Percentiles rank a stretch among this genome's conserved stretches.
These are phyloP conservation scores for Catalaphyllia jardinei DNA, from an alignment of 64 coral and sea anemone species.

Conservation along the genomic window DNA sequence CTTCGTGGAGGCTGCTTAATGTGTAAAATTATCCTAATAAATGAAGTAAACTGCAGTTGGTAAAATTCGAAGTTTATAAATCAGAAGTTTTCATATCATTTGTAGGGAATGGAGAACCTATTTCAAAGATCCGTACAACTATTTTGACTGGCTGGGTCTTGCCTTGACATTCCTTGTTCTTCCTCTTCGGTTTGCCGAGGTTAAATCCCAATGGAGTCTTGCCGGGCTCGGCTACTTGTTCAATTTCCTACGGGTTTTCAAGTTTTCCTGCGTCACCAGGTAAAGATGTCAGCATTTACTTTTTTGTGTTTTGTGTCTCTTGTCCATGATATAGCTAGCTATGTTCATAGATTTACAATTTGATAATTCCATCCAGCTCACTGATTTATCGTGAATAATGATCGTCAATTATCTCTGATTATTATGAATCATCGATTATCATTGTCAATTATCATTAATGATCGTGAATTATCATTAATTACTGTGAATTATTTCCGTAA, in stretches of 20 bases:
- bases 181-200: conserved; percentile 64
- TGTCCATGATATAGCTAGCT: background rate
- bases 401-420: no score
- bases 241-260: conserved; percentile 79
- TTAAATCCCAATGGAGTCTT: conserved; percentile 63
- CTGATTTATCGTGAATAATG: no score
- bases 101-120: conserved; percentile 67
- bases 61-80: background rate
- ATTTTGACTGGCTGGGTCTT: conserved; percentile 83
- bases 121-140: conserved; percentile 76
- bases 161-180: conserved; percentile 68
- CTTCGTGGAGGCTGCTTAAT: no score
- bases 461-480: no score
- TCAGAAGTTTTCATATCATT: background rate
- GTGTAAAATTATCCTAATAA: no score
- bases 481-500: no score
- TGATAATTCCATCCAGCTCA: no score
- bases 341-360: no score
- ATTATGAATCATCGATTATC: no score
- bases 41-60: no score
- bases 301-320: background rate
- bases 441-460: no score
- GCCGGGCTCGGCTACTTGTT: conserved; percentile 77
- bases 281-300: background rate
- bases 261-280: conserved; percentile 89